Evolutionary conservation across 1,140 invertebrate species (phyloP), one percentile per base, ranked within the genome.

Genomic region (Drosophila pseudoananassae): DNA sequence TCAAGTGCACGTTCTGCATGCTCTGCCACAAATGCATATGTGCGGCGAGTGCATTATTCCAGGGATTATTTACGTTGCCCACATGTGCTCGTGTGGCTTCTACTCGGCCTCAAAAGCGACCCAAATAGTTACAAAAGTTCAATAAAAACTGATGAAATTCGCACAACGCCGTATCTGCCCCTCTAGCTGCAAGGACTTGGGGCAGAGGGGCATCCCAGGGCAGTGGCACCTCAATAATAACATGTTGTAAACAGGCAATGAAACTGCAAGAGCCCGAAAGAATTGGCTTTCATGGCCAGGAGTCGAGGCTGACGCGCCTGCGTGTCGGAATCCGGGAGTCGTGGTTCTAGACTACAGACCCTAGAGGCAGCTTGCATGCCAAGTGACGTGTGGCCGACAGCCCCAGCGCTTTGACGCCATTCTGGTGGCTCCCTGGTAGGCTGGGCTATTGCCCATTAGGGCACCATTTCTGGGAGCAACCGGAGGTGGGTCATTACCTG

Each of bases 381-480:
- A 53, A 64, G 61, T 74, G 75, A 69, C 50, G 70, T 74, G 74
- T 58, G 70, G 57, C 74, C 70, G 70, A 73, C 70, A 76, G 63
- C 45, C 52, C 49, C 56, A 76, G 56, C 47, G 43, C 47, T 74
- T 74, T 74, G 74, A 77, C 74, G 74, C 74, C 70, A 69, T 61
- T 74, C 70, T 73, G 70, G 70, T 57, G 65, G 58, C 72, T 76
- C 58, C 45, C 14, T 14, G 1, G n/a, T 14, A 7, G 38, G 38
- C 38, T 40, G 14, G 38, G 38, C 14, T 40, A 40, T 40, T 14
- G 38, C n/a, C 38, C n/a, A 40, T 40, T 40, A 40, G 38, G 38
- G 38, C 12, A 40, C n/a, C 25, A 14, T 51, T 31, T 29, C 27
- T 25, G 17, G 43, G 4, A 25, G 56, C 45, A 10, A 15, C 15